Evolutionary conservation across 2,797 vertebrate species (phyloP), one percentile per base, ranked within the genome.

Genomic region (Antennarius maculatus): DNA sequence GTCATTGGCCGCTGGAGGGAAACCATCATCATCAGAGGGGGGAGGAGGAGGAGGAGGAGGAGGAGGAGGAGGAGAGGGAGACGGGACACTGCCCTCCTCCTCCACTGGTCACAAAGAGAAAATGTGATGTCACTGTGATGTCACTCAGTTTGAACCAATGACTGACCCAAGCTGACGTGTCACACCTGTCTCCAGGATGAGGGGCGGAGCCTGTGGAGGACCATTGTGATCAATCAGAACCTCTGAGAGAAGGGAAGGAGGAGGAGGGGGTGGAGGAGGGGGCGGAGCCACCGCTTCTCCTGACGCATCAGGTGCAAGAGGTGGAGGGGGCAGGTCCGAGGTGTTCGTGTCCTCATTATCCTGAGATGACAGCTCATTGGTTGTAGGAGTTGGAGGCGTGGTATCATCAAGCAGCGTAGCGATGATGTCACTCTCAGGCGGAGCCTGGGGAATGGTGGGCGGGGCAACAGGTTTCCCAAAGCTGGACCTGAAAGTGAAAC

Each of bases 401-500:
- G 34, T 66, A 0, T 90, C 76, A 0, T 81, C 77, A 63, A 86
- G 66, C 49, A 89, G 69, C 0, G 57, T 56, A 37, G 34, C 71
- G 63, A 90, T 76, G 66, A 90, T 77, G 79, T 92, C 90, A 73
- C 67, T 14, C 13, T 89, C 85, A 18, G 84, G 67, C 2, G 69
- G 66, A 14, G 66, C 54, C 7, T 78, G 78, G 9, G 92, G 91
- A 13, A 89, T 77, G 9, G 84, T 80, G 48, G 93, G 91, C 4
- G 87, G 86, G 37, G 88, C 77, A 5, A 93, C 91, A 1, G 85
- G 78, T 60, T 86, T 93, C 27, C 93, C 91, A 58, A 93, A 93
- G 48, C 91, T 93, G 27, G 91, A 93, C 41, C 91, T 91, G 74
- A 61, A 8, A 62, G 4, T 14, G 4, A 37, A n/a, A 53, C 27